These are phyloP conservation scores for Spizella passerina DNA, from an alignment of 2,797 vertebrate genomes.

Conservation along the genomic window DNA sequence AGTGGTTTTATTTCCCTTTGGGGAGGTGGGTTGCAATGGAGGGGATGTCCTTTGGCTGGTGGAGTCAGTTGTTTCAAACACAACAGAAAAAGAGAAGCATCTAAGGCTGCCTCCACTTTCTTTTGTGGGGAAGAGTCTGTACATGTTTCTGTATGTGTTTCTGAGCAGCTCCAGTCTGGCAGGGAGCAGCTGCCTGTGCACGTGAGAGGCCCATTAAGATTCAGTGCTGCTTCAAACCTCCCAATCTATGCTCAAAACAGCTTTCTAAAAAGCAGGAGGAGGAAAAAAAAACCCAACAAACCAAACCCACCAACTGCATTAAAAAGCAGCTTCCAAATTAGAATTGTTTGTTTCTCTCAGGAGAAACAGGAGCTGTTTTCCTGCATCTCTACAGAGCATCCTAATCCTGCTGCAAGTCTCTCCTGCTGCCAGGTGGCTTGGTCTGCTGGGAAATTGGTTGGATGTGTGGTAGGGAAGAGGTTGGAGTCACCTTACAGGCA, in stretches of 20 bases:
- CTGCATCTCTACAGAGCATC: background rate
- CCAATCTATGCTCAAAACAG: background rate
- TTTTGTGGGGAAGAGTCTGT: background rate
- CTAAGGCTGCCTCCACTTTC: background rate
- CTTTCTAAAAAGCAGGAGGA: background rate
- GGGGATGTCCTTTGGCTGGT: background rate
- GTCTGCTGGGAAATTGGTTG: background rate
- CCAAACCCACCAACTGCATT: background rate
- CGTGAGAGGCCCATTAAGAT: background rate
- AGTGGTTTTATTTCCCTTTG: background rate
- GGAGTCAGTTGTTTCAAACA: background rate
- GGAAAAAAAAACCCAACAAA: background rate
- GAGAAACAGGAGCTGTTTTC: background rate
- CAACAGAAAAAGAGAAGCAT: background rate
- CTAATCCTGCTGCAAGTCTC: background rate
- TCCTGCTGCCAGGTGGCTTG: background rate
- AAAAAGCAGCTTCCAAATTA: background rate
- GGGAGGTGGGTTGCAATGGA: background rate
- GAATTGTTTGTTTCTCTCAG: background rate
- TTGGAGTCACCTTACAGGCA: background rate
- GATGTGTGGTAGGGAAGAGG: background rate
- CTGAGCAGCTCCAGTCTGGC: background rate
- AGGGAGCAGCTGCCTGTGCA: slow-evolving; percentile 24
- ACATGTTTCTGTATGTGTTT: background rate
- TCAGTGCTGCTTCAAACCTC: slow-evolving; percentile 12